Conservation (phyloP, 2,113 vertebrate species). For the Felis catus region F.catus_Fca126_mat1.0 CM031423.1:32319001-32319500, state of each 20-base stretch:
- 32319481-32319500: neutral
- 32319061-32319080: neutral
- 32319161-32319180: neutral
- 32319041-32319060: neutral
- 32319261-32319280: neutral
- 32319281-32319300: neutral
- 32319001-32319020: neutral
- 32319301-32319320: neutral
- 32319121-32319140: conserved; percentile 38
- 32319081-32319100: neutral
- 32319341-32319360: neutral
- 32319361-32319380: neutral
- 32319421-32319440: neutral
- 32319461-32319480: neutral
- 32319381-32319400: neutral
- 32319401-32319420: neutral
- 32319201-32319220: neutral
- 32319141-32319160: neutral
- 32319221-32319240: neutral
- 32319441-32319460: neutral
- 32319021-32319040: neutral
- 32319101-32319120: neutral
- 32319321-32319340: neutral
- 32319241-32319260: neutral
- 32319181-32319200: neutral